Evolutionary conservation across 2,888 invertebrate species (phyloP).

Genomic region (Sipunculus nudus): DNA sequence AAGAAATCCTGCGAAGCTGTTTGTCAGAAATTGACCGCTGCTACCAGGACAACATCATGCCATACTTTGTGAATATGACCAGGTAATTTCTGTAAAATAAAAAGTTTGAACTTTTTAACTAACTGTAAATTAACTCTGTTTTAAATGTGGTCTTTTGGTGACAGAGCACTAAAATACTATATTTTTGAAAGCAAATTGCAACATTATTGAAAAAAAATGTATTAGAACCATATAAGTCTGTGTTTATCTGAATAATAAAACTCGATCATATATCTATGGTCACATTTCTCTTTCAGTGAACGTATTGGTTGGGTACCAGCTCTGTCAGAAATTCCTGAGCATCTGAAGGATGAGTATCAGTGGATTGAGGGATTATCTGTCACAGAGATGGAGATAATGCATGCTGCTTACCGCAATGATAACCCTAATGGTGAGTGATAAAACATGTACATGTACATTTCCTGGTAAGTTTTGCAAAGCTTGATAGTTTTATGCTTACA

Average conservation of each 20-base stretch:
- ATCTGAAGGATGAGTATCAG: slow-evolving; percentile 35
- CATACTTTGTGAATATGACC: slow-evolving; percentile 25
- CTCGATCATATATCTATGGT: neutral
- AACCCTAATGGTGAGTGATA: slow-evolving; percentile 47
- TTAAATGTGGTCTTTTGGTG: no score
- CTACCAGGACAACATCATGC: slow-evolving; percentile 32
- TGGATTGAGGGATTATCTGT: slow-evolving; percentile 46
- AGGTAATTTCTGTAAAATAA: slow-evolving; percentile 4
- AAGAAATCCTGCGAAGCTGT: slow-evolving; percentile 37
- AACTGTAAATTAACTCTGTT: no score
- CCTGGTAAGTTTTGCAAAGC: no score
- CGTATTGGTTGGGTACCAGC: slow-evolving; percentile 46
- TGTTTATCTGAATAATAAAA: no score
- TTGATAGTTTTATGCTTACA: no score
- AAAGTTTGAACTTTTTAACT: neutral
- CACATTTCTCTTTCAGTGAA: slow-evolving; percentile 28
- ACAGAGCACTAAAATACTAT: no score
- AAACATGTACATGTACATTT: slow-evolving; percentile 45
- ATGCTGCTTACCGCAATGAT: slow-evolving; percentile 43
- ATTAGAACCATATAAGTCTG: no score
- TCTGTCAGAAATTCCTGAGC: slow-evolving; percentile 32
- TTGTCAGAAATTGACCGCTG: slow-evolving; percentile 40
- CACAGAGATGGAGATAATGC: slow-evolving; percentile 51
- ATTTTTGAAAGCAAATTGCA: no score
- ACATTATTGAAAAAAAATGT: no score